Base-by-base conservation (phyloP, 2,797 vertebrate genomes). In the Momotus momota region DNA sequence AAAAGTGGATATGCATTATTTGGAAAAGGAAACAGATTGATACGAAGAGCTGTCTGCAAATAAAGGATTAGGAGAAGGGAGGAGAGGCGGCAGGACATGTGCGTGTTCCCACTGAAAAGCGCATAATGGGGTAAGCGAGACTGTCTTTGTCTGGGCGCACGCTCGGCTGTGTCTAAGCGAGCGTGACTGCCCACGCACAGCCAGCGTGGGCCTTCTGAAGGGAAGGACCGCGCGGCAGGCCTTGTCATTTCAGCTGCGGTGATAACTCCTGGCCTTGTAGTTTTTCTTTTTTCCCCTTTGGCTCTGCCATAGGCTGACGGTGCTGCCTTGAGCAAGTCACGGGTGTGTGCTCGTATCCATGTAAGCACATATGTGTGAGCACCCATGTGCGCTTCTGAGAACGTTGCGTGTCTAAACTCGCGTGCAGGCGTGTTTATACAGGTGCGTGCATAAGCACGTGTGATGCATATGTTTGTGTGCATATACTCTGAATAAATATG, bases 51-150 rank as follows among this genome's bases (percentile, higher is more conserved):
- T 31, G 60, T 20, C 82, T 14, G 81, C 91, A 31, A 64, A 66
- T 55, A 79, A 14, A 90, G 93, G 86, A 80, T 95, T 86, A 83
- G 51, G 46, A 57, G 69, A 26, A 80, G 73, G 75, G 54, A 94
- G 77, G 62, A 60, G 67, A 19, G 45, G 67, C 2, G 0, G 88
- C 60, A 46, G 51, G 38, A n/a, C 43, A 16, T 17, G 64, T 31
- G 16, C 31, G 6, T 3, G 6, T 48, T 41, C 33, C 91, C n/a
- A 3, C 66, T 19, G 48, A 25, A 29, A 48, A 15, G 75, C 27
- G 54, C 54, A 8, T 18, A 16, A 27, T 51, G 61, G 35, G 55
- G 3, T 31, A 17, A 38, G 62, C 25, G 82, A 38, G 52, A 22
- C 31, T 10, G 23, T 15, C n/a, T 55, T 18, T 33, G 67, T 22